Evolutionary conservation across 1,140 invertebrate species (phyloP), one percentile per base, ranked within the genome.

Genomic region (Armadillidium nasatum): DNA sequence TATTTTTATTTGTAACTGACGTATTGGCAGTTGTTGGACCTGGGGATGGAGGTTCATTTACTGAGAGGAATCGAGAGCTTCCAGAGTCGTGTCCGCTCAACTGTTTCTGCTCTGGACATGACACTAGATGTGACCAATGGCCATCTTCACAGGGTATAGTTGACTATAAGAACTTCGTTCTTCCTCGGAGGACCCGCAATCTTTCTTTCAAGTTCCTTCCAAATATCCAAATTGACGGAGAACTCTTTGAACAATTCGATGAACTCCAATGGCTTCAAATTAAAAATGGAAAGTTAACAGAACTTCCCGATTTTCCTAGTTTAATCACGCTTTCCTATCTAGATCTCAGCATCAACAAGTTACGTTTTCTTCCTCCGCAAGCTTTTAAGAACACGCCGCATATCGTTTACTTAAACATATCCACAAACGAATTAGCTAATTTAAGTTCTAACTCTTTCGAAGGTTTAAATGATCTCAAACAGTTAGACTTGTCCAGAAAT

Each of bases 401-500:
- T 60, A 60, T 60, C 50, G 50, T 60, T 60, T 19, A 19, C 50
- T 19, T 60, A 13, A 60, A 60, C 50, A 13, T 60, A 60, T 60
- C 50, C 11, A 19, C 11, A 60, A 60, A 60, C 19, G 50, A 13
- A 60, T 60, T 60, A 19, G 19, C 11, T 60, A 60, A 60, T 19
- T 13, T 60, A 15, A 60, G 50, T 19, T 60, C 50, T 13, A 13
- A 15, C 50, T 13, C 50, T 60, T 19, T 60, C 50, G 19, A 60
- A 13, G 50, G 50, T 15, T 60, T 60, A 19, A 7, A 13, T 15
- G 50, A 60, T 60, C 50, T 60, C 50, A 19, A 60, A 60, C 11
- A 60, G 50, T 60, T 60, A 19, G 50, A 60, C 19, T 60, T 60
- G 19, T 60, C 50, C 50, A 60, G 50, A 19, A 60, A 60, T 60